phyloP scores from a whole-genome alignment of 30 jellyfish, hydroid and myxozoan genomes.

The Phacellophora camtschatica region DNA sequence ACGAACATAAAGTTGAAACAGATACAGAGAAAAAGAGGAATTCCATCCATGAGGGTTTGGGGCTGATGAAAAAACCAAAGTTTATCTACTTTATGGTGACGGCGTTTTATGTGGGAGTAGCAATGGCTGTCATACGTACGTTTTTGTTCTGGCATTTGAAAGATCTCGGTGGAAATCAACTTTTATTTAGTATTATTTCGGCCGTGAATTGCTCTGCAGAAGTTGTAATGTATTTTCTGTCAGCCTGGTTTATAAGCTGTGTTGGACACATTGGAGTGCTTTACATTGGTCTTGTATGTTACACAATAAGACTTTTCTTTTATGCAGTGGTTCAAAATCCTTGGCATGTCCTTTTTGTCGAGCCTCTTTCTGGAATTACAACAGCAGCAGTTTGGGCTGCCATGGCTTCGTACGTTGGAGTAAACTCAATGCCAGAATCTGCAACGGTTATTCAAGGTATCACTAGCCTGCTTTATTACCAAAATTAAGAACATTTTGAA shows the following conservation, averaged over 20 bases:
- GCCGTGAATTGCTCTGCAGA: slow-evolving; percentile 90
- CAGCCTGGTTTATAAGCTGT: slow-evolving; percentile 75
- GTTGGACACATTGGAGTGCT: slow-evolving; percentile 84
- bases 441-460: slow-evolving; percentile 95
- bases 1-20: slow-evolving; percentile 1
- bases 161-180: slow-evolving; percentile 94
- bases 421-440: slow-evolving; percentile 73
- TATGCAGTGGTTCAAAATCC: slow-evolving; percentile 86
- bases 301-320: slow-evolving; percentile 70
- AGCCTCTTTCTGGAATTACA: slow-evolving; percentile 95
- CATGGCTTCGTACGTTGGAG: slow-evolving; percentile 92
- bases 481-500: no score
- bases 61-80: slow-evolving; percentile 62
- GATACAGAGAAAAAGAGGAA: background rate
- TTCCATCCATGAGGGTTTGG: slow-evolving; percentile 56
- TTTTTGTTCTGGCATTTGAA: slow-evolving; percentile 91
- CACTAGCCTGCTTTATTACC: no score
- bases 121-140: slow-evolving; percentile 88
- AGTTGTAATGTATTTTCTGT: slow-evolving; percentile 73
- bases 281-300: slow-evolving; percentile 82
- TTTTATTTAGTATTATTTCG: slow-evolving; percentile 78
- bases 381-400: slow-evolving; percentile 99
- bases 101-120: slow-evolving; percentile 84
- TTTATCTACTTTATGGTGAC: slow-evolving; percentile 67
- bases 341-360: slow-evolving; percentile 93